Base-by-base conservation (phyloP, 2,888 invertebrate species). In the Acrobeloides nanus region DNA sequence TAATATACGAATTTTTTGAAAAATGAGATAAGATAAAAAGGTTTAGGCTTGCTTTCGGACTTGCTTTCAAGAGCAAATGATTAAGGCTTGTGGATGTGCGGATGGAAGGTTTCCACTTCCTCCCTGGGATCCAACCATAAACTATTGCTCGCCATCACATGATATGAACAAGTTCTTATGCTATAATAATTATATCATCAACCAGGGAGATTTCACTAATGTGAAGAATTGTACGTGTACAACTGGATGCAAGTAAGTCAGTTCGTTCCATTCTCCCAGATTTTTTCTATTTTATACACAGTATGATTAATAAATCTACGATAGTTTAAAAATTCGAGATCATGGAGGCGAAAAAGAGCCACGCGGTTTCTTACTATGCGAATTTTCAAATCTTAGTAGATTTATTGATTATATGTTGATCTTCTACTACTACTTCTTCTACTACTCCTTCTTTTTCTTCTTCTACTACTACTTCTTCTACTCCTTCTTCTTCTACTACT, bases 41-140 rank as follows among this genome's bases (percentile, higher is more conserved):
- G n/a, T 68, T 38, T 51, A 68, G 51, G 68, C 72, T 0, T 74
- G 74, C 45, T 51, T 66, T 20, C 73, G 73, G 48, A 69, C 68
- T 0, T 74, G 74, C 49, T 65, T 60, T 40, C 74, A 74, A 48
- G 44, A 53, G 29, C 44, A 50, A 20, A 50, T 70, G 10, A 46
- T 59, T 0, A 29, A 33, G 2, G 33, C 46, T 20, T 74, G 74
- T 48, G 45, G 53, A 4, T 74, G 74, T 50, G 49, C 53, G 6
- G 57, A 57, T 40, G 48, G 55, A 1, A 17, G 59, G 3, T 57
- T 56, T 27, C 53, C 53, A 17, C 24, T n/a, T n/a, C n/a, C n/a
- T n/a, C n/a, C n/a, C n/a, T 38, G 15, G 25, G 29, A 4, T 18
- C 25, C 21, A 34, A 20, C 37, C n/a, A 41, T 25, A 1, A 34